phyloP scores from a whole-genome alignment of 2,113 vertebrate species.

The Sturnus vulgaris region DNA sequence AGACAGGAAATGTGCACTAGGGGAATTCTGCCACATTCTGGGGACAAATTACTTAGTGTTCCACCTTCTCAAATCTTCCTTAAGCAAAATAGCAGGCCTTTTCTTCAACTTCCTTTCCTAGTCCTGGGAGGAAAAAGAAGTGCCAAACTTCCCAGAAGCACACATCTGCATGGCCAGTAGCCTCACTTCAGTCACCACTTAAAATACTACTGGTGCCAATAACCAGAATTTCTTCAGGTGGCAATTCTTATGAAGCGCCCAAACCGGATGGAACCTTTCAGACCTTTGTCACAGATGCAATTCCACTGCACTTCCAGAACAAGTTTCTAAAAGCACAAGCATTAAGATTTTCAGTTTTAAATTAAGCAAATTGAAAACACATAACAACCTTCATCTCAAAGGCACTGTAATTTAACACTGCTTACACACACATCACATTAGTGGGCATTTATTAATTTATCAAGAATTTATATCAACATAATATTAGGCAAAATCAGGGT shows the following conservation, averaged over 20 bases:
- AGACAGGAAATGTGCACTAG: background rate
- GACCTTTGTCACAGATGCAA: background rate
- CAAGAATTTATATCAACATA: background rate
- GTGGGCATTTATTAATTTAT: background rate
- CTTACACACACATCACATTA: background rate
- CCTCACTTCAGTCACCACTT: background rate
- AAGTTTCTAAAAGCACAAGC: background rate
- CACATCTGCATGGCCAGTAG: fast-evolving
- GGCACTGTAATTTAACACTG: background rate
- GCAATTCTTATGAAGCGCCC: background rate
- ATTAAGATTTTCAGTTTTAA: background rate
- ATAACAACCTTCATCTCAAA: background rate
- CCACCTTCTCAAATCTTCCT: background rate
- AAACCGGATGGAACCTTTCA: background rate
- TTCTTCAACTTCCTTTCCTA: background rate
- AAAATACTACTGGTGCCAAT: background rate
- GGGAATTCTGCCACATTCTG: background rate
- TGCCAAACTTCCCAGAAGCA: background rate
- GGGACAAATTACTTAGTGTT: background rate
- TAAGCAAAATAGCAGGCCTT: background rate
- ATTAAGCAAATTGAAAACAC: background rate
- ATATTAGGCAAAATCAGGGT: background rate
- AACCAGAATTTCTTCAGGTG: background rate
- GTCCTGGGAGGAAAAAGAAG: background rate
- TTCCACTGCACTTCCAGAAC: background rate